Evolutionary conservation across 30 jellyfish, hydroid and myxozoan species (phyloP).

Genomic region (Aurelia coerulea): DNA sequence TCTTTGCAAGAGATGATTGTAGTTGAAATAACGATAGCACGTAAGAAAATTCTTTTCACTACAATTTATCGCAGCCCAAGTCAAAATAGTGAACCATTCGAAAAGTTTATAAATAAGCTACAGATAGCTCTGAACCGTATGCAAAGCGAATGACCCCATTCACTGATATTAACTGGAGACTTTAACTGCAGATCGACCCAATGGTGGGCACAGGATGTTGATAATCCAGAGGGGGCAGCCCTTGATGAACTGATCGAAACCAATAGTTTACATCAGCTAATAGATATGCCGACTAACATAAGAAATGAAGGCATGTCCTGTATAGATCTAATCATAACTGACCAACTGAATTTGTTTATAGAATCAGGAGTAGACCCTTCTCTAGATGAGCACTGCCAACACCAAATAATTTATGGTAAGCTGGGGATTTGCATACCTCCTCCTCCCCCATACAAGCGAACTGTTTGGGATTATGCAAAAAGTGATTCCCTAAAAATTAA

Average conservation of each 20-base stretch:
- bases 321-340: slow-evolving; percentile 31
- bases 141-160: slow-evolving; percentile 30
- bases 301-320: slow-evolving; percentile 42
- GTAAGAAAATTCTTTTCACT: slow-evolving; percentile 5
- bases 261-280: slow-evolving; percentile 9
- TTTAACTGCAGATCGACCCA: slow-evolving; percentile 40
- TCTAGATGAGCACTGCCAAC: slow-evolving; percentile 13
- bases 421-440: slow-evolving; percentile 12
- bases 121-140: slow-evolving; percentile 12
- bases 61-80: slow-evolving; percentile 35
- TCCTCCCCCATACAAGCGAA: slow-evolving; percentile 41
- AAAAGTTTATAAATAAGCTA: neutral
- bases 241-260: slow-evolving; percentile 36
- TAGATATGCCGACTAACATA: slow-evolving; percentile 1
- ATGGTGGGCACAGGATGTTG: slow-evolving; percentile 45
- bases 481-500: neutral
- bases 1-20: slow-evolving; percentile 12
- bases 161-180: slow-evolving; percentile 35
- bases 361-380: slow-evolving; percentile 14
- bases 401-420: slow-evolving; percentile 32
- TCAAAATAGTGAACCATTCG: neutral
- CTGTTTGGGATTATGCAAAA: slow-evolving; percentile 36
- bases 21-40: slow-evolving; percentile 1
- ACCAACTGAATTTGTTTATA: neutral
- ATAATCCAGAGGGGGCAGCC: slow-evolving; percentile 36